Evolutionary conservation across 2,113 vertebrate species (phyloP), one percentile per base, ranked within the genome.

Genomic region (Protomyctophum bolini): DNA sequence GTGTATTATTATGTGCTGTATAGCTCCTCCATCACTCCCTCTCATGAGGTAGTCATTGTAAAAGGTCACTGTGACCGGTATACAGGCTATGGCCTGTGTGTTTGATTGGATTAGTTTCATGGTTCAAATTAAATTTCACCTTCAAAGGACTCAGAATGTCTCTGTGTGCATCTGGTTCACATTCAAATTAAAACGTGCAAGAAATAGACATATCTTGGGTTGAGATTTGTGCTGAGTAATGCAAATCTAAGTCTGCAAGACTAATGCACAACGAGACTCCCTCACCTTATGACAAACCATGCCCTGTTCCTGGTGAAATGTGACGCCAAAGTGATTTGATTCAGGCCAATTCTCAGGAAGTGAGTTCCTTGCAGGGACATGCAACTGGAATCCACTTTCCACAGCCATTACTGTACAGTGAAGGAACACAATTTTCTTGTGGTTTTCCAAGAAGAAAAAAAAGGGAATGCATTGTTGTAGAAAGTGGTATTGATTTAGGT

Each of bases 301-400:
- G 47, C 69, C 71, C 76, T 86, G 74, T 79, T 80, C 72, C 66
- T 69, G 55, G 66, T 90, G 84, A 84, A 90, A 85, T 72, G 52
- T 71, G 74, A 86, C 77, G 64, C 79, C 77, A 71, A 58, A 72
- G 70, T 82, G 62, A 87, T 87, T 88, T 82, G 76, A 84, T 89
- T 86, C 83, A 41, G 78, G 74, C 75, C 61, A 65, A 48, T 72
- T 77, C 73, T 73, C 72, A 80, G 70, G 55, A 68, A 79, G 73
- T 61, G 60, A 80, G 73, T 87, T 87, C 75, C 72, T 82, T 66
- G 58, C 50, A 79, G 79, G 70, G 78, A 65, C 56, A 41, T 41
- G 61, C 62, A 58, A 68, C 73, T 79, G 68, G 72, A 84, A 64
- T 11, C 11, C 69, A 51, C 60, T 21, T 67, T 77, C 79, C 67